These are phyloP conservation scores for Heteromurus nitidus DNA, from an alignment of 2,888 invertebrate species.

Conservation along the genomic window DNA sequence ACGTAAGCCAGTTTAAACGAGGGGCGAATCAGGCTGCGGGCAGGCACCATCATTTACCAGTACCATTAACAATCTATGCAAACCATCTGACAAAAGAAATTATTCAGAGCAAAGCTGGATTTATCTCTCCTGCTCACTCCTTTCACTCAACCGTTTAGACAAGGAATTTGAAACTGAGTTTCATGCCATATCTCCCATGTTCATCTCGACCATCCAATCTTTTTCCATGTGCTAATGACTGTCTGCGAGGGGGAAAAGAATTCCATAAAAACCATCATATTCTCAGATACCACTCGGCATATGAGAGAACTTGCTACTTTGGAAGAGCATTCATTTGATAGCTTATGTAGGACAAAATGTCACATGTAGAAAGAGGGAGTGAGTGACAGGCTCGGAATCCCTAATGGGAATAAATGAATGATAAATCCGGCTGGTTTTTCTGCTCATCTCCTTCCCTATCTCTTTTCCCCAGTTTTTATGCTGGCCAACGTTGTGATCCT, in stretches of 20 bases:
- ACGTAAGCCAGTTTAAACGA: neutral
- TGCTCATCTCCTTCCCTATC: slow-evolving; percentile 5
- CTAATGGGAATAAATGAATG: slow-evolving; percentile 66
- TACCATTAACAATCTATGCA: neutral
- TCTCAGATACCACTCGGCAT: neutral
- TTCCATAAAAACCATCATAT: slow-evolving; percentile 14
- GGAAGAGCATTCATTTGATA: neutral
- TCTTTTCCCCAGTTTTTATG: slow-evolving; percentile 6
- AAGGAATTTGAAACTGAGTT: slow-evolving; percentile 7
- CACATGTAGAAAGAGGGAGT: slow-evolving; percentile 37
- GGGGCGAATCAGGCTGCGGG: neutral
- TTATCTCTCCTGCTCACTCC: slow-evolving; percentile 44
- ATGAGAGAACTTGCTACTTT: neutral
- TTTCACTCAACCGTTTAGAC: slow-evolving; percentile 45
- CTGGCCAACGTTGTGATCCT: slow-evolving; percentile 52
- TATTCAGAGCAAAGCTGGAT: slow-evolving; percentile 46
- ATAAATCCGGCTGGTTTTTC: slow-evolving; percentile 48
- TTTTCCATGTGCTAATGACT: slow-evolving; percentile 36
- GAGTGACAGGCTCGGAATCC: slow-evolving; percentile 54
- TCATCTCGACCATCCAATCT: slow-evolving; percentile 26
- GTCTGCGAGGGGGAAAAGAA: slow-evolving; percentile 4
- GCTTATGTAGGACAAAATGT: slow-evolving; percentile 49
- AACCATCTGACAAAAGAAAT: slow-evolving; percentile 12
- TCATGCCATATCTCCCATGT: slow-evolving; percentile 38
- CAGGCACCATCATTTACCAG: slow-evolving; percentile 35